phyloP scores from a whole-genome alignment of 1,140 invertebrate species.

The Papilio glaucus region DNA sequence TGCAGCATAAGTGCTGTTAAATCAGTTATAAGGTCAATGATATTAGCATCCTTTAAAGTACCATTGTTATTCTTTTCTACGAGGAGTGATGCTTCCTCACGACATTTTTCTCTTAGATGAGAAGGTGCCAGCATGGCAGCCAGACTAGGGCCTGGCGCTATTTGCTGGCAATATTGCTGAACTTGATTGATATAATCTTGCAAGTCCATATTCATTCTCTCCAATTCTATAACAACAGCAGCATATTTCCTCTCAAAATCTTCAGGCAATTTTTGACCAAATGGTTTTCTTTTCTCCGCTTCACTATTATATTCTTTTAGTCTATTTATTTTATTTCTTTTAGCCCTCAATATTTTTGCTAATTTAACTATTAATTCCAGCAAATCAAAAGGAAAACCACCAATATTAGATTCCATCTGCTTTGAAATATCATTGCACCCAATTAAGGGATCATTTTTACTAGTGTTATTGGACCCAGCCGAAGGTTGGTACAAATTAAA shows the following conservation, averaged over 20 bases:
- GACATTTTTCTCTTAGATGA: conserved; percentile 93
- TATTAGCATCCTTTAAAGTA: conserved; percentile 84
- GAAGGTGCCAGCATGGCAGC: conserved; percentile 94
- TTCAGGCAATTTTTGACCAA: conserved; percentile 89
- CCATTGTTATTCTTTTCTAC: conserved; percentile 90
- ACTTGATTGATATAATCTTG: conserved; percentile 93
- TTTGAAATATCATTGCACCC: conserved; percentile 77
- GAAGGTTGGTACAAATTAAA: conserved; percentile 68
- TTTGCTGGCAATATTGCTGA: conserved; percentile 93
- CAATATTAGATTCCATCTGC: conserved; percentile 84
- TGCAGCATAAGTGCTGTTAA: conserved; percentile 96
- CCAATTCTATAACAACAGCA: conserved; percentile 93
- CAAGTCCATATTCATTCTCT: conserved; percentile 95
- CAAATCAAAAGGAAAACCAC: conserved; percentile 93
- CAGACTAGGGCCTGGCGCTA: conserved; percentile 94
- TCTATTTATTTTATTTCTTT: conserved; percentile 91
- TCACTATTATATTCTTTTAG: conserved; percentile 95
- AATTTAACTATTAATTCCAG: conserved; percentile 94
- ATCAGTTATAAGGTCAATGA: conserved; percentile 92
- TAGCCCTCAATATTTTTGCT: conserved; percentile 93
- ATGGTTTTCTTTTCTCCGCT: conserved; percentile 93
- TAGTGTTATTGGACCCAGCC: conserved; percentile 57
- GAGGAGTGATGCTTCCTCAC: conserved; percentile 91
- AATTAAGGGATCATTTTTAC: conserved; percentile 83
- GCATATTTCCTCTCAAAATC: conserved; percentile 97